Percentiles rank a stretch among this genome's conserved stretches.
Evolutionary conservation across 1,140 invertebrate genomes (phyloP).

Genomic region (Temnothorax longispinosus): DNA sequence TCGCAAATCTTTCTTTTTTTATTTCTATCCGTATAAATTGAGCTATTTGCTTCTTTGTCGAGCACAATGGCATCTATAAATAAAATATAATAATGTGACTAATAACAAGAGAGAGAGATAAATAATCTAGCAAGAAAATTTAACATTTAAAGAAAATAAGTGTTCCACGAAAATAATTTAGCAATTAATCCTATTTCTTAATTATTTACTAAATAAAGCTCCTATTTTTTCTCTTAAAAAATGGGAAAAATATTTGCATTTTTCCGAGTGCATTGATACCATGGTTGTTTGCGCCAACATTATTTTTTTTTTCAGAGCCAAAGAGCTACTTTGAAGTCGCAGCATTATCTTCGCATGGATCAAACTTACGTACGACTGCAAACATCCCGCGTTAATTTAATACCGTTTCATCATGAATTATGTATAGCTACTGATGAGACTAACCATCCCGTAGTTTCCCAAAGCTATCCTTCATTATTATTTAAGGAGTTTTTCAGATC

Average conservation of each 20-base stretch:
- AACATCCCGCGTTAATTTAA: neutral
- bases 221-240: neutral
- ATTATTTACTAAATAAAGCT: neutral
- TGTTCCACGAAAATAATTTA: neutral
- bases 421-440: neutral
- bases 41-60: neutral
- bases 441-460: neutral
- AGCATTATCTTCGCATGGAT: neutral
- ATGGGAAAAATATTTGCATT: neutral
- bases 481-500: neutral
- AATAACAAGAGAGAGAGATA: neutral
- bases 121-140: neutral
- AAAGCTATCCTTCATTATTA: neutral
- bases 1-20: neutral
- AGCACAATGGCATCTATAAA: neutral
- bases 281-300: neutral
- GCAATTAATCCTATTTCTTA: neutral
- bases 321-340: neutral
- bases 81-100: neutral
- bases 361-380: neutral
- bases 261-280: neutral
- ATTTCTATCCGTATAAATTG: neutral
- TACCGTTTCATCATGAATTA: constrained; percentile 2
- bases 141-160: neutral
- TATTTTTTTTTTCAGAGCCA: neutral